Evolutionary conservation across 2,888 invertebrate genomes (phyloP).

Genomic region (Diogma glabrata): DNA sequence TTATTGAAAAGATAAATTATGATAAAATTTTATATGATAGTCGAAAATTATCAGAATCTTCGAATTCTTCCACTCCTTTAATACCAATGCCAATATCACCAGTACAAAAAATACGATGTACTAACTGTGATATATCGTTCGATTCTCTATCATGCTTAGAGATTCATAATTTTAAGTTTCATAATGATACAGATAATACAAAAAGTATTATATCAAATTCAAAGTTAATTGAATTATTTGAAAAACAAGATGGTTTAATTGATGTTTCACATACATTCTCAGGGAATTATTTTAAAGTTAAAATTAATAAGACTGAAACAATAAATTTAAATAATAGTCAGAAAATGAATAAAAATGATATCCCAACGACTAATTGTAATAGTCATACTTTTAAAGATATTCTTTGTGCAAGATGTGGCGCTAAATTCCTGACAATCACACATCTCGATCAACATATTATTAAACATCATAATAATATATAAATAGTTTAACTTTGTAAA

Average conservation of each 20-base stretch:
- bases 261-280: slow-evolving; percentile 1
- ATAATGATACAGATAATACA: slow-evolving; percentile 8
- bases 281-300: too few relatives aligned
- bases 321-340: too few relatives aligned
- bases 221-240: slow-evolving; percentile 1
- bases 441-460: too few relatives aligned
- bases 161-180: slow-evolving; percentile 10
- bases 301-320: too few relatives aligned
- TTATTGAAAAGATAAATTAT: background rate
- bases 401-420: too few relatives aligned
- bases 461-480: too few relatives aligned
- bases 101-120: slow-evolving; percentile 7
- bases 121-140: slow-evolving; percentile 10
- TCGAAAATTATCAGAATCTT: background rate
- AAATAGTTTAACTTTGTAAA: too few relatives aligned
- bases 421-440: too few relatives aligned
- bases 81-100: too few relatives aligned
- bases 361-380: too few relatives aligned
- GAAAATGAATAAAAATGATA: too few relatives aligned
- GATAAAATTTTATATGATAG: slow-evolving; percentile 1
- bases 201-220: background rate
- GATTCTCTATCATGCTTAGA: slow-evolving; percentile 8
- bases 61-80: background rate
- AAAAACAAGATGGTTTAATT: slow-evolving; percentile 7
- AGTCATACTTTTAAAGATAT: too few relatives aligned